These are phyloP conservation scores for Pogonus chalceus DNA, from an alignment of 1,140 invertebrate genomes.

Conservation along the genomic window DNA sequence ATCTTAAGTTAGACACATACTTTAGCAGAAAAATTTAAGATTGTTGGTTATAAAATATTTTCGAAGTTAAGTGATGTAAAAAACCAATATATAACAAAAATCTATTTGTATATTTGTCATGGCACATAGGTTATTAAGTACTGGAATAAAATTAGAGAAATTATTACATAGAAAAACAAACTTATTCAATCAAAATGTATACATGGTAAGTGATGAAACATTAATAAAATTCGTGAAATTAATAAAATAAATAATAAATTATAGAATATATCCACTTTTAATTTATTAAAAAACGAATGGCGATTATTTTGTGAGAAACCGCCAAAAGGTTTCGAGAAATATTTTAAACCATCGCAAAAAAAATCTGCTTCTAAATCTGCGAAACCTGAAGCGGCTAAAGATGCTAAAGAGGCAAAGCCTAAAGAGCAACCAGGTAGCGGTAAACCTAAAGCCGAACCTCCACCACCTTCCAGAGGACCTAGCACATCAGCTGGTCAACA, in stretches of 20 bases:
- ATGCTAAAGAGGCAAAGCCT: slow-evolving; percentile 35
- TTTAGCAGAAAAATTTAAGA: not conserved
- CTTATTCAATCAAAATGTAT: slow-evolving; percentile 22
- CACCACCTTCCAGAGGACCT: slow-evolving; percentile 27
- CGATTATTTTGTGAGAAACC: slow-evolving; percentile 55
- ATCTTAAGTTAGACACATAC: too few relatives aligned
- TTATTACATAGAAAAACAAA: slow-evolving; percentile 30
- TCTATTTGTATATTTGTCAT: slow-evolving; percentile 20
- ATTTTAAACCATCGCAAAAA: slow-evolving; percentile 53
- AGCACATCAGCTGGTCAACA: slow-evolving; percentile 21
- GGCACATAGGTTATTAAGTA: slow-evolving; percentile 34
- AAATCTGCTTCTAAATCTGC: slow-evolving; percentile 17
- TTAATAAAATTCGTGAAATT: slow-evolving; percentile 11
- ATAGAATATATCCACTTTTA: slow-evolving; percentile 29
- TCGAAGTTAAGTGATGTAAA: not conserved
- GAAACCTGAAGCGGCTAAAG: slow-evolving; percentile 19
- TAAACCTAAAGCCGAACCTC: slow-evolving; percentile 24
- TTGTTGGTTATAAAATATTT: slow-evolving; percentile 2
- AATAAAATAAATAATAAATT: too few relatives aligned
- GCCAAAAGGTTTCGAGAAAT: slow-evolving; percentile 89
- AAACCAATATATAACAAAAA: not conserved
- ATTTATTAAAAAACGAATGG: slow-evolving; percentile 42
- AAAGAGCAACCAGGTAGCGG: slow-evolving; percentile 27
- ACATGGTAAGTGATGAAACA: slow-evolving; percentile 20
- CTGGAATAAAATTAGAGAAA: slow-evolving; percentile 32